A percentile compares a stretch with the other conserved stretches of the same genome.
Evolutionary conservation across 2,113 vertebrate species (phyloP).

Genomic region (Gasterosteus aculeatus): DNA sequence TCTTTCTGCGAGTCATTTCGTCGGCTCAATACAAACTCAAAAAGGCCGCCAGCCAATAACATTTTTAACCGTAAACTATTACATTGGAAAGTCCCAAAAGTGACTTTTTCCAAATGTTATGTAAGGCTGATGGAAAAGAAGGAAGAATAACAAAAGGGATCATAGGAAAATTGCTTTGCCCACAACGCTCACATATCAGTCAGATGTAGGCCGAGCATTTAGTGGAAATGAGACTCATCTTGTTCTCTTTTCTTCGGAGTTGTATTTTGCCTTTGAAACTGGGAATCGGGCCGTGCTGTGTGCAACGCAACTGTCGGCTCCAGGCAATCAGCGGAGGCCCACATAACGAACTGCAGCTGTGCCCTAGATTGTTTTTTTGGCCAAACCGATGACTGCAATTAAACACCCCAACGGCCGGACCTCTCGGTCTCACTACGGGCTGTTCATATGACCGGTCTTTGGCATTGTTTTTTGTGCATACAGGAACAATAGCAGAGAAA

Average conservation of each 20-base stretch:
- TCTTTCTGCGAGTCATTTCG: not conserved
- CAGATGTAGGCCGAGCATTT: conserved; percentile 17
- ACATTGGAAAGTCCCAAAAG: not conserved
- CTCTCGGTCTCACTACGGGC: not conserved
- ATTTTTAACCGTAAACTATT: not conserved
- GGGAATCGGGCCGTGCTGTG: conserved; percentile 14
- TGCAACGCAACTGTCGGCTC: conserved; percentile 27
- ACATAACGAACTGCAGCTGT: conserved; percentile 46
- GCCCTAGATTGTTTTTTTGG: conserved; percentile 41
- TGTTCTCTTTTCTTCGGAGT: conserved; percentile 7
- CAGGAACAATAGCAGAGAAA: not conserved
- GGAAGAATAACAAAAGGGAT: not conserved
- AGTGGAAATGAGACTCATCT: conserved; percentile 9
- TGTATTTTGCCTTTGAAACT: conserved; percentile 24
- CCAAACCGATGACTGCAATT: conserved; percentile 35
- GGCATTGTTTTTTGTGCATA: not conserved
- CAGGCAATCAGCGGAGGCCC: conserved; percentile 21
- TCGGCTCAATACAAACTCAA: not conserved
- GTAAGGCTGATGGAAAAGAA: not conserved
- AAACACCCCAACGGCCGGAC: conserved; percentile 4
- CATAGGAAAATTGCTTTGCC: not conserved
- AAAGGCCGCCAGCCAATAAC: not conserved
- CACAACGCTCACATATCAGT: not conserved
- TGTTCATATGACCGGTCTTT: not conserved
- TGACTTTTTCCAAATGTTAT: not conserved